phyloP scores from a whole-genome alignment of 2,797 vertebrate species.

The Phataginus tricuspis region DNA sequence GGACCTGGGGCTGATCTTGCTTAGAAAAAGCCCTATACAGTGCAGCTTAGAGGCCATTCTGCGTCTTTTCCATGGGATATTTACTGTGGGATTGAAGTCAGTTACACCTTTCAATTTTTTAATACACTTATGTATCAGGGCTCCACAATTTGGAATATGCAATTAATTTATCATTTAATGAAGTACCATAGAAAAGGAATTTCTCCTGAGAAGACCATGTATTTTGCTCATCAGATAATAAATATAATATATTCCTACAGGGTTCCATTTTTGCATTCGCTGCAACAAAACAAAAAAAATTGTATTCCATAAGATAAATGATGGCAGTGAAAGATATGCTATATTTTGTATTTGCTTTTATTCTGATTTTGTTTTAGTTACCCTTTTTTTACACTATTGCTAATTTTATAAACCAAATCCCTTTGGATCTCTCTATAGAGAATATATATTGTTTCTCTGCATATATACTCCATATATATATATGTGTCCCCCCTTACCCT shows the following conservation, averaged over 20 bases:
- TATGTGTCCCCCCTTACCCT: not conserved
- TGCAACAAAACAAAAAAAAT: not conserved
- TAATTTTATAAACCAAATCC: not conserved
- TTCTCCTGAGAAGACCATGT: not conserved
- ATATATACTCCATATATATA: not conserved
- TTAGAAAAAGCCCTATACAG: not conserved
- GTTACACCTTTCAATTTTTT: not conserved
- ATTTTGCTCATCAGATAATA: not conserved
- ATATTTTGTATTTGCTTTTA: not conserved
- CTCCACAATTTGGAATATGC: not conserved
- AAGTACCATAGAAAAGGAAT: not conserved
- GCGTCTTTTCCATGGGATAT: rapidly evolving
- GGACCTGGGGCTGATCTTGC: not conserved
- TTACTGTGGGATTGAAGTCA: not conserved
- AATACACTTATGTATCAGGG: rapidly evolving
- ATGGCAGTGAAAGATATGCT: not conserved
- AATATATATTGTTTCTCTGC: not conserved
- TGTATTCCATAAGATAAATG: not conserved
- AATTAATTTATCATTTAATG: not conserved
- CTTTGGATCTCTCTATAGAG: not conserved
- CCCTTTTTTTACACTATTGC: not conserved
- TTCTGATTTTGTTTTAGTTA: not conserved
- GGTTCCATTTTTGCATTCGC: not conserved
- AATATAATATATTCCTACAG: rapidly evolving
- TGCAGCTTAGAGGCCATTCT: rapidly evolving